Evolutionary conservation across 2,888 invertebrate species (phyloP).

Genomic region (Parasteatoda lunata): DNA sequence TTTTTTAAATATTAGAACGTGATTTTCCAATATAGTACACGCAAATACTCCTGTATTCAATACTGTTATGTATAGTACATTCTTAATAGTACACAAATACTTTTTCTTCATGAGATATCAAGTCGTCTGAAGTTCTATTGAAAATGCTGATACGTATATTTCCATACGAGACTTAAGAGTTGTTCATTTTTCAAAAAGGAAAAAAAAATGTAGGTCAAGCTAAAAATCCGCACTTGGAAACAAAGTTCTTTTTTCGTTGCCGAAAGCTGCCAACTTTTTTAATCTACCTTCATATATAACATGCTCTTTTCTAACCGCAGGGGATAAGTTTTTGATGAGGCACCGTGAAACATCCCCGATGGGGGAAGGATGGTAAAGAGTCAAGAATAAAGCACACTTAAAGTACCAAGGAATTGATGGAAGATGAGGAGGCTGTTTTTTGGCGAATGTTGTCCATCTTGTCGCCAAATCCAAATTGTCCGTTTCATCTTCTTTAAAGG

Average conservation of each 20-base stretch:
- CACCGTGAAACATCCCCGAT: slow-evolving; percentile 17
- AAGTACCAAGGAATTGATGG: slow-evolving; percentile 52
- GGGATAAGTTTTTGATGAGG: slow-evolving; percentile 56
- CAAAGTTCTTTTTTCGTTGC: not conserved
- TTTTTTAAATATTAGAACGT: too few species aligned
- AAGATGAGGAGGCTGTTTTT: slow-evolving; percentile 34
- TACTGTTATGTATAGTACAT: too few species aligned
- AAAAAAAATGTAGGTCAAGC: too few species aligned
- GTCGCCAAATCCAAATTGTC: slow-evolving; percentile 53
- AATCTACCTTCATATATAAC: slow-evolving; percentile 42
- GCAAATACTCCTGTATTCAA: too few species aligned
- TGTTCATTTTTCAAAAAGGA: too few species aligned
- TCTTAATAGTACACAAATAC: too few species aligned
- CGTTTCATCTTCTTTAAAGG: slow-evolving; percentile 37
- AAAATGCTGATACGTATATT: too few species aligned
- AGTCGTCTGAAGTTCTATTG: too few species aligned
- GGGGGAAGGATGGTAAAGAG: not conserved
- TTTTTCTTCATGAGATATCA: too few species aligned
- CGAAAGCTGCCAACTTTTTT: slow-evolving; percentile 3
- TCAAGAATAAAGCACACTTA: slow-evolving; percentile 38
- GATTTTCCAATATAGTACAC: too few species aligned
- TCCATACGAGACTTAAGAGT: too few species aligned
- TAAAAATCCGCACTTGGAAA: too few species aligned
- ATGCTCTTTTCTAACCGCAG: not conserved
- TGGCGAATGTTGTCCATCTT: slow-evolving; percentile 53